phyloP scores from a whole-genome alignment of 2,888 invertebrate genomes.

The Monoplex corrugatus region DNA sequence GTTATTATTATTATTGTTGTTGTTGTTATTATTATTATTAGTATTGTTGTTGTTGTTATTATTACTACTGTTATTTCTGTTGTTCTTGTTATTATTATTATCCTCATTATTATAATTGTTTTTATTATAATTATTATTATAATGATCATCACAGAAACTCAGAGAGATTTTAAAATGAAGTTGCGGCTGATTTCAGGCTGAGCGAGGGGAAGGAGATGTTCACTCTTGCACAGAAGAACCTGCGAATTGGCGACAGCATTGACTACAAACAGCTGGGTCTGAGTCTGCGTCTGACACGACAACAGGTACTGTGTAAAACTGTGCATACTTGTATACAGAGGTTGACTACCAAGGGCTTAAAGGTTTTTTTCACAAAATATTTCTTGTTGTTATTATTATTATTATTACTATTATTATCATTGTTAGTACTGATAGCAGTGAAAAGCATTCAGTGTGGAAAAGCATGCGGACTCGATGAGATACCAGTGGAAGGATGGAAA shows the following conservation, averaged over 20 bases:
- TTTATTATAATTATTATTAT: too few species aligned
- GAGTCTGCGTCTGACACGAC: conserved; percentile 29
- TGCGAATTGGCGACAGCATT: conserved; percentile 48
- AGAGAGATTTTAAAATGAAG: not conserved
- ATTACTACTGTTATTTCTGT: too few species aligned
- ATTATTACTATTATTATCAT: not conserved
- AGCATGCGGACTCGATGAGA: too few species aligned
- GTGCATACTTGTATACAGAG: not conserved
- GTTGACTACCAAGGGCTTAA: not conserved
- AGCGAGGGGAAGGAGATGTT: conserved; percentile 43
- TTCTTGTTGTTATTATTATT: not conserved
- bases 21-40: too few species aligned
- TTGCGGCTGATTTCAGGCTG: conserved; percentile 35
- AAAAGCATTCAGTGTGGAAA: too few species aligned
- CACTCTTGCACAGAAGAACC: conserved; percentile 19
- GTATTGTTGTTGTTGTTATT: too few species aligned
- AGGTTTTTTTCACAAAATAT: not conserved
- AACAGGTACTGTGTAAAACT: conserved; percentile 34
- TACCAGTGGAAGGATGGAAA: too few species aligned
- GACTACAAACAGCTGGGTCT: conserved; percentile 55
- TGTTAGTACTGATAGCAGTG: too few species aligned
- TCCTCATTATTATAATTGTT: not conserved
- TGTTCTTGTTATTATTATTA: too few species aligned
- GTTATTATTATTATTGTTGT: too few species aligned
- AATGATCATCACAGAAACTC: not conserved